Evolutionary conservation across 2,113 vertebrate genomes (phyloP), one percentile per base, ranked within the genome.

Genomic region (Silurus meridionalis): DNA sequence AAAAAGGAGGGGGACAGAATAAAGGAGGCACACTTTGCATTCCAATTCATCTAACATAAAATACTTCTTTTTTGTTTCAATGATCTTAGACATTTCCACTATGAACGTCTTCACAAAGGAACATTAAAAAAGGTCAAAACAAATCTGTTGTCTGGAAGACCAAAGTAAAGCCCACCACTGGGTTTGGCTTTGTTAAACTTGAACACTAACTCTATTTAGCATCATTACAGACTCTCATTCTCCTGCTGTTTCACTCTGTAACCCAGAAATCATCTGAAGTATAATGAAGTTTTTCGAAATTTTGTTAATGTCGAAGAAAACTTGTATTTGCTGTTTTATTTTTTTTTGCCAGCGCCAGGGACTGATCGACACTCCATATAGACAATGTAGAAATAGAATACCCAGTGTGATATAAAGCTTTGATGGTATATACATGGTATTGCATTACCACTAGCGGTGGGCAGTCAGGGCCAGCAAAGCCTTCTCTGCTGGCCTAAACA

Each of bases 21-120:
- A 21, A 77, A 71, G 63, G 28, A 72, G n/a, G 48, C 28, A 19
- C 84, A 55, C 52, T 85, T 46, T 80, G 64, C 21, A 80, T 46
- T 69, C 61, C 53, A 46, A 63, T 80, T 80, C 25, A 60, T 52
- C 61, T 5, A 19, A 7, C 79, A 58, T 37, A 21, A 63, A 60
- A 63, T 63, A 9, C 17, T 67, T 80, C n/a, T 85, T 79, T 37
- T 60, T 63, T 80, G 11, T 63, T 23, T 75, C n/a, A 3, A 53
- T 75, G 48, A 75, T 53, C 48, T 75, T 6, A 52, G 50, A 28
- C 57, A 80, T 28, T 80, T 46, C 9, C 25, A 60, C 28, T 58
- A 37, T 80, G 9, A 19, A 14, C 3, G 2, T 80, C 57, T 61
- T 61, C 57, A 50, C 50, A 74, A 23, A 46, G 5, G 71, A 52